Evolutionary conservation across 2,113 vertebrate genomes (phyloP).

Genomic region (Tetrao urogallus): DNA sequence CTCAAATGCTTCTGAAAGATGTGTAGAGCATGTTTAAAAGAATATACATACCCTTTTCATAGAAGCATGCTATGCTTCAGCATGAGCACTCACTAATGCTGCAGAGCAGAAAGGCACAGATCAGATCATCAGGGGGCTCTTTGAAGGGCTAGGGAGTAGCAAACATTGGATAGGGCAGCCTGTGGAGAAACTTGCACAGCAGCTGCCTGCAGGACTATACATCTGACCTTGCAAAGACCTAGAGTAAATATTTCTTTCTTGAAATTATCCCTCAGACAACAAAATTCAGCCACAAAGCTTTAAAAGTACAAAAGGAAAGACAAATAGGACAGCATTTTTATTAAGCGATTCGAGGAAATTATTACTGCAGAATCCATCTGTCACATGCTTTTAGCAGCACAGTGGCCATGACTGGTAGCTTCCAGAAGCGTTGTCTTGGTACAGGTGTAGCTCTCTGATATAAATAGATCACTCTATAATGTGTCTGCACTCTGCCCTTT

Average conservation of each 20-base stretch:
- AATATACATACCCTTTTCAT: neutral
- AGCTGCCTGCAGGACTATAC: neutral
- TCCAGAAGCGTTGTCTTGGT: slow-evolving; percentile 4
- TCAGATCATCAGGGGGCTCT: neutral
- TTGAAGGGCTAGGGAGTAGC: neutral
- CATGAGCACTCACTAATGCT: fast-evolving
- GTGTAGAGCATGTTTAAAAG: neutral
- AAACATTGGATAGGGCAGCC: neutral
- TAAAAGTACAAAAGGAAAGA: slow-evolving; percentile 5
- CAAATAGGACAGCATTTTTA: neutral
- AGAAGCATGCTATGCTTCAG: neutral
- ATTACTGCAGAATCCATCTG: slow-evolving; percentile 8
- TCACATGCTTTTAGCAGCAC: neutral
- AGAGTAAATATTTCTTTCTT: slow-evolving; percentile 17
- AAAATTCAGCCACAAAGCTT: neutral
- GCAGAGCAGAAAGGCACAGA: neutral
- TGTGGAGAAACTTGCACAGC: neutral
- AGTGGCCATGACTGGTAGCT: neutral
- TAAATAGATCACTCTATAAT: slow-evolving; percentile 20
- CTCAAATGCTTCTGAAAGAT: neutral
- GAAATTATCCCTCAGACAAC: slow-evolving; percentile 1
- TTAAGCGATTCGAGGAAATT: neutral
- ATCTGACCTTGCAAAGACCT: neutral
- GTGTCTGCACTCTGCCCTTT: slow-evolving; percentile 2
- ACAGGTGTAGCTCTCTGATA: neutral